These are phyloP conservation scores for Sipha flava DNA, from an alignment of 1,140 invertebrate species.

Conservation along the genomic window DNA sequence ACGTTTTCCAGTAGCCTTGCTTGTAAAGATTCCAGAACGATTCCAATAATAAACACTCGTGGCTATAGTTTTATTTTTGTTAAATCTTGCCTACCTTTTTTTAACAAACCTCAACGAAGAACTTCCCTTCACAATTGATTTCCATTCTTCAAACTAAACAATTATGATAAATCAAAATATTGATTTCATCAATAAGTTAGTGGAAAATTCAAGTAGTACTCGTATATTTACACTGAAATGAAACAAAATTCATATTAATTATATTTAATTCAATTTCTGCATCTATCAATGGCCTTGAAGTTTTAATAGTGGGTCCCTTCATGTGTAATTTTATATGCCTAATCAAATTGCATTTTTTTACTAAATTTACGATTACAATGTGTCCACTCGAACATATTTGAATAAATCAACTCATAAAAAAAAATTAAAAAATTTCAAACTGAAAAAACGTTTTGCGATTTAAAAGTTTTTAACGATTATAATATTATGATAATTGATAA, in stretches of 20 bases:
- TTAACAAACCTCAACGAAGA: neutral
- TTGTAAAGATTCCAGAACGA: neutral
- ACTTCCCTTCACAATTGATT: neutral
- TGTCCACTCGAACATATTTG: neutral
- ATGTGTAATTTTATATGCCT: neutral
- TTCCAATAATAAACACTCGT: neutral
- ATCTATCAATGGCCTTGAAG: too few relatives aligned
- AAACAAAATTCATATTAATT: neutral
- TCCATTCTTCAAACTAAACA: neutral
- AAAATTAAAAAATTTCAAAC: too few relatives aligned
- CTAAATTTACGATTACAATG: neutral
- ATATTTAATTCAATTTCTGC: neutral
- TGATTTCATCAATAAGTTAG: neutral
- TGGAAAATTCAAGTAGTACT: neutral
- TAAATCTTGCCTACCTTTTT: neutral
- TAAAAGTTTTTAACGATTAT: too few relatives aligned
- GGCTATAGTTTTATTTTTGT: neutral
- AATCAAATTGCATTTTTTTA: neutral
- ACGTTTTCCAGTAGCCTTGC: neutral
- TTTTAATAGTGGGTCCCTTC: neutral
- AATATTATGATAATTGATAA: too few relatives aligned
- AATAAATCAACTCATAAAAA: too few relatives aligned
- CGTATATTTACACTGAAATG: neutral
- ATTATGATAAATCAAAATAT: neutral
- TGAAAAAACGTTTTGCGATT: too few relatives aligned